Evolutionary conservation across 2,113 vertebrate genomes (phyloP), one percentile per base, ranked within the genome.

Genomic region (Otolemur garnettii): DNA sequence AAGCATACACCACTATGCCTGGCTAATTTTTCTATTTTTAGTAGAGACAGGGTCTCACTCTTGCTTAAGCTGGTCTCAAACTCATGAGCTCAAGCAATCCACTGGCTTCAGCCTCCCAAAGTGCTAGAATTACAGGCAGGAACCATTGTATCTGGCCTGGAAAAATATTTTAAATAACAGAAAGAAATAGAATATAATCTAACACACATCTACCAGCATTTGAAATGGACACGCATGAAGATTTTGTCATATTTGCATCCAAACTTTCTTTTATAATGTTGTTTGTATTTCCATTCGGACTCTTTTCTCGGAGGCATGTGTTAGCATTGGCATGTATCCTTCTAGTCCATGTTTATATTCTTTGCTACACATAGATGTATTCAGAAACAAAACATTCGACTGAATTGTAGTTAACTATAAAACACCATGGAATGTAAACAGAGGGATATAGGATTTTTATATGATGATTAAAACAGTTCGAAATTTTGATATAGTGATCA

Each of bases 181-280:
- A 66, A 81, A 87, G 28, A 93, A 86, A 57, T n/a, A 5, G 8
- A 50, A 50, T 87, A n/a, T 33, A 86, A 30, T 66, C n/a, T 59
- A 75, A 62, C 17, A 79, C 50, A 81, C 24, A 55, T 42, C 13
- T 83, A 66, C 55, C 1, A 74, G 17, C 5, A 13, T 21, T 90
- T 80, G 26, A 68, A 53, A 55, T 77, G 81, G 60, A 21, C 33
- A 87, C 13, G 33, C 66, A 66, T 81, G 30, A 72, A 93, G 35
- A 85, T 86, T 86, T 90, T 86, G 18, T 94, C 35, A 59, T 68
- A n/a, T 66, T 81, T 82, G 21, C 59, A 66, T 86, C 28, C 64
- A 19, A 64, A 38, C 24, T 60, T 81, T 62, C 53, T 81, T 80
- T 53, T 95, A 71, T n/a, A 62, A 59, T 69, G 5, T 71, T 72